These are phyloP conservation scores for Druon quercuslanigerum DNA, from an alignment of 1,140 invertebrate genomes.

Conservation along the genomic window DNA sequence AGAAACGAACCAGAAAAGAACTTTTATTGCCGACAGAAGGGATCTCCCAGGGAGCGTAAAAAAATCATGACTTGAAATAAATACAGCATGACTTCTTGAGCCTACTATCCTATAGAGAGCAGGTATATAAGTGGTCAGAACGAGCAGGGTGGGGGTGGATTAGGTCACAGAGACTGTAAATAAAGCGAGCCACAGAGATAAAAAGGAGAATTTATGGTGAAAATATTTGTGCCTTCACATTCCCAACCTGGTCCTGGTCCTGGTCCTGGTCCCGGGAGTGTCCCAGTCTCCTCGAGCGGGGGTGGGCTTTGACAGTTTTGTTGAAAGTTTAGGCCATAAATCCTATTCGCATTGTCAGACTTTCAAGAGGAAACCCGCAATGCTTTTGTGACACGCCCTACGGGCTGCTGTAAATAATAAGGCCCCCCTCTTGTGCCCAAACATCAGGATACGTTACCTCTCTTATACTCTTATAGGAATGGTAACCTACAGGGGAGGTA, in stretches of 20 bases:
- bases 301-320: constrained; percentile 71
- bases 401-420: constrained; percentile 54
- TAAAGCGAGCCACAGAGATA: constrained; percentile 53
- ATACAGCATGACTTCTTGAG: neutral
- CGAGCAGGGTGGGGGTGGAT: constrained; percentile 41
- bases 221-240: constrained; percentile 53
- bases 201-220: constrained; percentile 55
- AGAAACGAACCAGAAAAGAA: constrained; percentile 18
- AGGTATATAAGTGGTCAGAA: constrained; percentile 33
- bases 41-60: constrained; percentile 23
- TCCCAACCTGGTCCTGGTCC: constrained; percentile 28
- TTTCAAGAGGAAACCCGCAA: constrained; percentile 75
- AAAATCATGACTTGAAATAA: constrained; percentile 26
- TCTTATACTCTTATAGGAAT: neutral
- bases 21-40: constrained; percentile 10
- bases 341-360: constrained; percentile 69
- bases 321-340: constrained; percentile 75
- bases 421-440: constrained; percentile 45
- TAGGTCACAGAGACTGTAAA: constrained; percentile 51
- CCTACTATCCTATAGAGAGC: neutral
- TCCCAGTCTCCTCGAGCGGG: constrained; percentile 17
- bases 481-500: no score
- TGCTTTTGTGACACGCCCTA: constrained; percentile 72
- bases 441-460: constrained; percentile 12
- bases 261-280: constrained; percentile 12